Conservation (phyloP, 2,113 vertebrate species). For the Daphoenositta chrysoptera region DNA sequence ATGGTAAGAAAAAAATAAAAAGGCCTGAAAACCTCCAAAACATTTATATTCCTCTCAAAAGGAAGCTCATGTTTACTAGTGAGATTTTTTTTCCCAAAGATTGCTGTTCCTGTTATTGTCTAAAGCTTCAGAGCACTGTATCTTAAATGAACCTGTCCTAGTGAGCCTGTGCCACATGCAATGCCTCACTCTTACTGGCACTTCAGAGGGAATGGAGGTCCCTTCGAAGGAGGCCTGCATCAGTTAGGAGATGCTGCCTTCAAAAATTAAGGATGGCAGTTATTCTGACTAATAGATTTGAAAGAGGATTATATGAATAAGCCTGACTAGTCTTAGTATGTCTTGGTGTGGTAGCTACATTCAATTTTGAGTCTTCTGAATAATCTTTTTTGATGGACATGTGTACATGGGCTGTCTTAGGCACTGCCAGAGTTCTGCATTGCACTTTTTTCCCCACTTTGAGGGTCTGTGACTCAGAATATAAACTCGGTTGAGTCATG, state of each 20-base stretch:
- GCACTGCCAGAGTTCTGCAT: neutral
- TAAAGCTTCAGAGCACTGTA: neutral
- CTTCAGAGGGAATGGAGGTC: neutral
- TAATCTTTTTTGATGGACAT: neutral
- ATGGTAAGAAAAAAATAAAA: too few species aligned
- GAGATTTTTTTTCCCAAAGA: neutral
- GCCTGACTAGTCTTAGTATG: neutral
- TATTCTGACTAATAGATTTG: neutral
- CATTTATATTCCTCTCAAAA: neutral
- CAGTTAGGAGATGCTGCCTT: neutral
- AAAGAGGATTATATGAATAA: neutral
- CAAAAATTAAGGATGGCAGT: neutral
- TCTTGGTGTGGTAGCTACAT: neutral
- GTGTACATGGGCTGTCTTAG: neutral
- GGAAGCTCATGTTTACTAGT: neutral
- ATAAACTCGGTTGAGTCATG: neutral
- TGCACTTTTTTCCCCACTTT: neutral
- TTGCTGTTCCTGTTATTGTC: neutral
- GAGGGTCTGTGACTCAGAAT: neutral
- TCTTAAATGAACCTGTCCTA: neutral
- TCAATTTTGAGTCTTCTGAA: neutral
- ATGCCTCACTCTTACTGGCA: neutral
- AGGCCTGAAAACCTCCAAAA: too few species aligned
- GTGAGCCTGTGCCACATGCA: neutral
- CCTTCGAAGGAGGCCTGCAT: neutral